Evolutionary conservation across 2,888 invertebrate genomes (phyloP).

Genomic region (Nephrotoma flavescens): DNA sequence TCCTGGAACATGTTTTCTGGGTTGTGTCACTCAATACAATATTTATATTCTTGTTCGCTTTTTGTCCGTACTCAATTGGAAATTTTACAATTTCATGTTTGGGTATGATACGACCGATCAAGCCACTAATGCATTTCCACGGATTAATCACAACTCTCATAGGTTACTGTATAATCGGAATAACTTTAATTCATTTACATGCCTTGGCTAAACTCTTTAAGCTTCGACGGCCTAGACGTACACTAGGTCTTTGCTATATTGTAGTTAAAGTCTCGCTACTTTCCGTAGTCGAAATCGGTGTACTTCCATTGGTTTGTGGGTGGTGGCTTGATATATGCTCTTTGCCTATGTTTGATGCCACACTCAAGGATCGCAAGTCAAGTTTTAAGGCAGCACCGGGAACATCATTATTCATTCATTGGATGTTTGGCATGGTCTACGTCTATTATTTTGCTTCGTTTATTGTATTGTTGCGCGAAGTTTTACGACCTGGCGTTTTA

Average conservation of each 20-base stretch:
- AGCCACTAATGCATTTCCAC: slow-evolving; percentile 66
- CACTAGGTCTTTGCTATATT: slow-evolving; percentile 86
- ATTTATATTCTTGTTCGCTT: slow-evolving; percentile 94
- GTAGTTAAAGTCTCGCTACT: slow-evolving; percentile 70
- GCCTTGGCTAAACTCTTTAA: slow-evolving; percentile 66
- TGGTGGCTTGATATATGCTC: slow-evolving; percentile 99
- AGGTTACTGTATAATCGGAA: slow-evolving; percentile 85
- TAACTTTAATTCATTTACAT: slow-evolving; percentile 68
- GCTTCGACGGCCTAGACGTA: slow-evolving; percentile 62
- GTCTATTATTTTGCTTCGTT: slow-evolving; percentile 99
- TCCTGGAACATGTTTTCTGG: slow-evolving; percentile 98
- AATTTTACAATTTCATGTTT: slow-evolving; percentile 62
- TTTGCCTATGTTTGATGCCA: slow-evolving; percentile 79
- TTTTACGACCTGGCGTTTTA: slow-evolving; percentile 87
- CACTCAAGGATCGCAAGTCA: slow-evolving; percentile 70
- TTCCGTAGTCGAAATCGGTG: slow-evolving; percentile 93
- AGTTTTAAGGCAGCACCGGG: slow-evolving; percentile 86
- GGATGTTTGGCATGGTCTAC: slow-evolving; percentile 98
- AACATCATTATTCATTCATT: slow-evolving; percentile 95
- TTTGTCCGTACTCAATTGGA: slow-evolving; percentile 92
- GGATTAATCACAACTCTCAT: slow-evolving; percentile 83
- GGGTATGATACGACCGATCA: slow-evolving; percentile 33
- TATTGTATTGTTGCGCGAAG: slow-evolving; percentile 80
- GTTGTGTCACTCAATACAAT: slow-evolving; percentile 93
- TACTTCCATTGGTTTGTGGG: slow-evolving; percentile 91